These are phyloP conservation scores for Cliona cf. orientalis DNA, from an alignment of 37 sponge, comb jelly and placozoan species.

Conservation along the genomic window DNA sequence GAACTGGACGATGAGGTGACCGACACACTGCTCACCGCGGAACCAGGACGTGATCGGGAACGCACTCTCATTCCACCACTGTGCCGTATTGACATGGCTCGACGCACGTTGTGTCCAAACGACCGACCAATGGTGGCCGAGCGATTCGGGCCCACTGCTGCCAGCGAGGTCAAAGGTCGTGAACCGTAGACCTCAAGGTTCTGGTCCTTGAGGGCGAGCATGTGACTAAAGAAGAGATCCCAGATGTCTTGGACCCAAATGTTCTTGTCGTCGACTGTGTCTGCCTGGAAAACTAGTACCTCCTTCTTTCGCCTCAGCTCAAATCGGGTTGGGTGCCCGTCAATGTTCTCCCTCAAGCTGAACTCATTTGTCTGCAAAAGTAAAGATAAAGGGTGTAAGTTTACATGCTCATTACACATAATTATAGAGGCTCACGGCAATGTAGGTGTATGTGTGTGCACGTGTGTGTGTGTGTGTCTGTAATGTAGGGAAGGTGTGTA, in stretches of 20 bases:
- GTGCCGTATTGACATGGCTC: slow-evolving; percentile 30
- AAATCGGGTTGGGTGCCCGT: slow-evolving; percentile 68
- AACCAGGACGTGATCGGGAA: background rate
- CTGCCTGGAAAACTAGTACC: slow-evolving; percentile 62
- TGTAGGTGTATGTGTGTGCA: too few relatives aligned
- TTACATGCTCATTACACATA: too few relatives aligned
- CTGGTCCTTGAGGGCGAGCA: slow-evolving; percentile 64
- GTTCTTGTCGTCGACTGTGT: slow-evolving; percentile 53
- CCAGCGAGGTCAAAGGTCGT: slow-evolving; percentile 19
- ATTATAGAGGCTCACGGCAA: too few relatives aligned
- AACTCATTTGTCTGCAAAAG: slow-evolving; percentile 65
- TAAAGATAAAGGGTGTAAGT: too few relatives aligned
- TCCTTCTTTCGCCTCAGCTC: slow-evolving; percentile 62
- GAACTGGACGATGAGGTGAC: background rate
- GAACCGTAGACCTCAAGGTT: slow-evolving; percentile 41
- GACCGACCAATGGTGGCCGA: slow-evolving; percentile 17
- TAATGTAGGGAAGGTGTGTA: background rate
- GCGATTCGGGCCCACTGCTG: slow-evolving; percentile 2
- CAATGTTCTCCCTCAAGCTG: slow-evolving; percentile 63
- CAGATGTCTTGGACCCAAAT: slow-evolving; percentile 77
- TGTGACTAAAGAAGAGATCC: slow-evolving; percentile 74
- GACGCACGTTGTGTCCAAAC: slow-evolving; percentile 38
- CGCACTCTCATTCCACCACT: background rate
- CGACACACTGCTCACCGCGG: background rate
- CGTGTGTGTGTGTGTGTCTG: background rate